Base-by-base conservation (phyloP, 1,140 invertebrate species). In the Calephelis nemesis region DNA sequence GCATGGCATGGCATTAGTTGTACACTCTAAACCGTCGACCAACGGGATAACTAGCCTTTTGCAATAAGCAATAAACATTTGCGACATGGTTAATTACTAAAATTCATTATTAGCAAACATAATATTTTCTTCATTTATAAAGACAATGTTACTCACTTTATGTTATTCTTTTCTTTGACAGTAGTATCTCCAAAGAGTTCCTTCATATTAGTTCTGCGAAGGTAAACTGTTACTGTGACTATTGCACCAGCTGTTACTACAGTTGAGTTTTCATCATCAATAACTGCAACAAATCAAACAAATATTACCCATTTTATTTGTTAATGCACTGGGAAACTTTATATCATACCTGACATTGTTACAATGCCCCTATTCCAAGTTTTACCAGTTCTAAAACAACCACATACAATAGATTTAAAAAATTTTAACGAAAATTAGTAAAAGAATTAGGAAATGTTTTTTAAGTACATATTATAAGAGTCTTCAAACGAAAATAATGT, bases 211-310 rank as follows among this genome's bases (percentile, higher is more conserved):
- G 95, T 95, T 47, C 98, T 93, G 8, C 93, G 93, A 48, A 99
- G 91, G 19, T 94, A 95, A 1, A 99, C 98, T 0, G 98, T 99
- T 0, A 99, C 97, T 0, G 99, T 99, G 0, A 99, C 98, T 75
- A 99, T 98, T 19, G 98, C 98, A 39, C 98, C 98, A 45, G 98
- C 97, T 8, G 99, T 99, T 42, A 99, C 98, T 13, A 97, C 97
- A 47, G 96, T 96, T 3, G 98, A 96, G 83, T 99, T 98, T 84
- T 99, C 99, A 91, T 99, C 99, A 86, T 99, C 99, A 79, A 99
- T 95, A 62, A 99, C 98, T 98, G 83, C 0, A 73, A 79, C 1
- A 71, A 63, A 47, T 42, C 40, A 52, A 30, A 65, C 65, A 64
- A 50, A 69, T 13, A 10, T 63, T 45, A 63, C 15, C 39, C 12